Conservation (phyloP, 2,797 vertebrate genomes). For the Bradypodion pumilum region DNA sequence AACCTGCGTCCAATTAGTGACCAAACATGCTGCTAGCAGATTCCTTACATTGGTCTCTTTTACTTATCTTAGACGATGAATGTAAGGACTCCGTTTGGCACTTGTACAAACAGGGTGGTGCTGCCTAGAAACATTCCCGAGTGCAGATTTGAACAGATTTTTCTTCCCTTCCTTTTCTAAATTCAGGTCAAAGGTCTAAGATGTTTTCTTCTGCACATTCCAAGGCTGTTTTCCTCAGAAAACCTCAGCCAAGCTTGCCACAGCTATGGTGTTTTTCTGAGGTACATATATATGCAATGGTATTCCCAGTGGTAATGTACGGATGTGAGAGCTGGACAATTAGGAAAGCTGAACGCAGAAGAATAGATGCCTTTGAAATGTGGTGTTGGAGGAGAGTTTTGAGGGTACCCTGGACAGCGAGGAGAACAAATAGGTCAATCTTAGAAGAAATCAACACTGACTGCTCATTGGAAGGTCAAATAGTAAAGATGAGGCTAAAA, state of each 20-base stretch:
- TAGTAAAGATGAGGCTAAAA: too few species aligned
- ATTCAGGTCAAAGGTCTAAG: background rate
- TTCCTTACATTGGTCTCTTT: background rate
- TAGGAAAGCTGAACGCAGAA: too few species aligned
- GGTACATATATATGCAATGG: background rate
- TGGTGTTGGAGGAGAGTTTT: too few species aligned
- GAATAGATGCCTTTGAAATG: too few species aligned
- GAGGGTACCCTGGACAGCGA: too few species aligned
- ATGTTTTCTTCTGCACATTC: background rate
- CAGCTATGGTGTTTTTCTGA: background rate
- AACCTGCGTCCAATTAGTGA: background rate
- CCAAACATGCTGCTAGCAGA: too few species aligned
- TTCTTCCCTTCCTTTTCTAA: background rate
- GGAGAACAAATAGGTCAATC: too few species aligned
- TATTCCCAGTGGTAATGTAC: too few species aligned
- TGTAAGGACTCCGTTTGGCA: background rate
- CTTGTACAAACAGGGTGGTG: background rate
- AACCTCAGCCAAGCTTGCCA: too few species aligned
- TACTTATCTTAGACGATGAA: background rate
- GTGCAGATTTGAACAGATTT: background rate
- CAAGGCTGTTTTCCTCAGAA: background rate
- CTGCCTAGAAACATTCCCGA: background rate
- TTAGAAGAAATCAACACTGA: too few species aligned
- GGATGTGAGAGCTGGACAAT: too few species aligned
- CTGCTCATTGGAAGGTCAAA: too few species aligned